These are phyloP conservation scores for Eulemur mongoz DNA, from an alignment of 2,797 vertebrate species.

Conservation along the genomic window DNA sequence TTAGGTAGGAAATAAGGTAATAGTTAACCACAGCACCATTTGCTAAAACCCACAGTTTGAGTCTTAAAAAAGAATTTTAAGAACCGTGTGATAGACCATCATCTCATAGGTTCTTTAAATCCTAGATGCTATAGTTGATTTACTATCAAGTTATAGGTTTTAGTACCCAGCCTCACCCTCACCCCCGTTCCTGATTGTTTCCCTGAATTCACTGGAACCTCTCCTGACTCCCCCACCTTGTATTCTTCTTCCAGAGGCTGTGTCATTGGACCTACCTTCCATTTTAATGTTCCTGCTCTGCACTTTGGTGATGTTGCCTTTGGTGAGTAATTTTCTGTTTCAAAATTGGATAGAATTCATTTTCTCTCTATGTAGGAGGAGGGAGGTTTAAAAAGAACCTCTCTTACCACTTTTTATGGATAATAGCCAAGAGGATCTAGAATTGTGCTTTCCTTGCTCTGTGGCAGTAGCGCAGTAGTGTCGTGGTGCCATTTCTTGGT, in stretches of 20 bases:
- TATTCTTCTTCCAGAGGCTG: slow-evolving; percentile 86
- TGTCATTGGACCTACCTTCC: slow-evolving; percentile 90
- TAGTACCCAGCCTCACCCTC: not conserved
- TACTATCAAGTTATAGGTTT: not conserved
- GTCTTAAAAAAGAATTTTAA: not conserved
- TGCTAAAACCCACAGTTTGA: not conserved
- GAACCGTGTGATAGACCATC: not conserved
- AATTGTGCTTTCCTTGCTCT: not conserved
- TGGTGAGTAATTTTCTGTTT: slow-evolving; percentile 85
- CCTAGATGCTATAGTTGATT: not conserved
- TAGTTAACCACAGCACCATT: not conserved
- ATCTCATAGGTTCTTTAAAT: not conserved
- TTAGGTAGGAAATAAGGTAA: not conserved
- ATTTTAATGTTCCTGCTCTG: slow-evolving; percentile 89
- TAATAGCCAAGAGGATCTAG: not conserved
- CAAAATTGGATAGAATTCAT: not conserved
- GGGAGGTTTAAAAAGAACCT: not conserved
- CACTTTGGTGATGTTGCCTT: slow-evolving; percentile 91
- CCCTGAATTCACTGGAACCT: not conserved
- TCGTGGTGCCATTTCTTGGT: not conserved
- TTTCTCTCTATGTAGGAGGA: not conserved
- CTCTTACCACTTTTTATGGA: not conserved
- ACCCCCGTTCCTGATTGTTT: not conserved
- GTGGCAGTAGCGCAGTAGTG: not conserved
- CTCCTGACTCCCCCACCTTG: not conserved